Base-by-base conservation (phyloP, 1,140 invertebrate genomes). In the Capitella teleta region DNA sequence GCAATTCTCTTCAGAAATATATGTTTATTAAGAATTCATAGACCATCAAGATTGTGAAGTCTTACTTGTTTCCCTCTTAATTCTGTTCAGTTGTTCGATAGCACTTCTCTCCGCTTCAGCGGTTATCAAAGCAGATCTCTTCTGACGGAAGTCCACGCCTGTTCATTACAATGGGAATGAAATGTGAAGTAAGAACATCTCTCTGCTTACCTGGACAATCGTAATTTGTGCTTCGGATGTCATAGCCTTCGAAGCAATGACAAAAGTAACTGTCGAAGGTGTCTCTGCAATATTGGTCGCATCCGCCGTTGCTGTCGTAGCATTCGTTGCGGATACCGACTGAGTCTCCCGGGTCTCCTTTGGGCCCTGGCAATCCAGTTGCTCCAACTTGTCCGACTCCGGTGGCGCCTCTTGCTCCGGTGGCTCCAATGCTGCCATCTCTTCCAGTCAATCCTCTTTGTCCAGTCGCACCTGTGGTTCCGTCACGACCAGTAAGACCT, bases 261-360 rank as follows among this genome's bases (percentile, higher is more conserved):
- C 48, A 50, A 23, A 42, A 50, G 38, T 50, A 50, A 28, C 48
- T 50, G 38, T 50, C 48, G 26, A 16, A 50, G 5, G 48, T 50
- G 37, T 50, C 48, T 12, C 41, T 23, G 23, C 48, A 50, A 8
- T 38, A 50, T 42, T 50, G 48, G 1, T 30, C 34, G 23, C 48
- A 50, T 1, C 23, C 21, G 3, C 48, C 38, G 26, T 50, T 50
- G 37, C 30, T 28, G 23, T n/a, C 18, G 18, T 28, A 14, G 26
- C 48, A 50, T 42, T 50, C 48, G 36, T 50, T 50, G 30, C 8
- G n/a, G n/a, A 10, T 10, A 32, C 30, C 8, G 8, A n/a, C n/a
- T 8, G 30, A n/a, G n/a, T n/a, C n/a, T n/a, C n/a, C n/a, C n/a
- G n/a, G n/a, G n/a, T n/a, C n/a, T n/a, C n/a, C 30, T 32, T 8